Evolutionary conservation across 2,888 invertebrate genomes (phyloP).

Genomic region (Eudasyphora cyanicolor): DNA sequence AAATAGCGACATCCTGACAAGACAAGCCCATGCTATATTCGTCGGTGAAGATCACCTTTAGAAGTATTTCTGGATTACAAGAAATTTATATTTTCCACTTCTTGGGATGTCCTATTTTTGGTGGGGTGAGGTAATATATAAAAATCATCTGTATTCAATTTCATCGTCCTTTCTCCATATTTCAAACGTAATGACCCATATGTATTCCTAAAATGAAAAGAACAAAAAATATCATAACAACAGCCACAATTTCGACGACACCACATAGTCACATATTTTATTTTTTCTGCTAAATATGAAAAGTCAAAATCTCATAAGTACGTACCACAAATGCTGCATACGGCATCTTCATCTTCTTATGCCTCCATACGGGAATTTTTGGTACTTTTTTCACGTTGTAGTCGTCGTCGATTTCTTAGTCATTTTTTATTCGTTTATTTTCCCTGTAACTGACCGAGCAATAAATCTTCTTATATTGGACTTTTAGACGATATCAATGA

Average conservation of each 20-base stretch:
- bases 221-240: constrained; percentile 33
- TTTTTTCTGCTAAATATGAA: constrained; percentile 60
- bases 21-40: too few species aligned
- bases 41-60: too few species aligned
- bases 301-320: constrained; percentile 62
- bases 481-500: constrained; percentile 79
- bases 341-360: constrained; percentile 40
- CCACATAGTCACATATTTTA: constrained; percentile 35
- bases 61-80: too few species aligned
- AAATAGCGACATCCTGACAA: too few species aligned
- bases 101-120: too few species aligned
- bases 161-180: too few species aligned
- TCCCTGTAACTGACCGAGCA: constrained; percentile 67
- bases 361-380: background rate
- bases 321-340: constrained; percentile 37
- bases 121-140: too few species aligned
- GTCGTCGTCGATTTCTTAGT: constrained; percentile 63
- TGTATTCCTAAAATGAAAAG: constrained; percentile 32
- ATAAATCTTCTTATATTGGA: constrained; percentile 79
- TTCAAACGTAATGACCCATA: constrained; percentile 4
- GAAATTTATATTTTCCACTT: too few species aligned
- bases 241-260: background rate
- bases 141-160: too few species aligned
- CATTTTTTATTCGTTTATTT: constrained; percentile 35
- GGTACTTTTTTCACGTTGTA: constrained; percentile 65